Evolutionary conservation across 2,797 vertebrate genomes (phyloP).

Genomic region (Periparus ater): DNA sequence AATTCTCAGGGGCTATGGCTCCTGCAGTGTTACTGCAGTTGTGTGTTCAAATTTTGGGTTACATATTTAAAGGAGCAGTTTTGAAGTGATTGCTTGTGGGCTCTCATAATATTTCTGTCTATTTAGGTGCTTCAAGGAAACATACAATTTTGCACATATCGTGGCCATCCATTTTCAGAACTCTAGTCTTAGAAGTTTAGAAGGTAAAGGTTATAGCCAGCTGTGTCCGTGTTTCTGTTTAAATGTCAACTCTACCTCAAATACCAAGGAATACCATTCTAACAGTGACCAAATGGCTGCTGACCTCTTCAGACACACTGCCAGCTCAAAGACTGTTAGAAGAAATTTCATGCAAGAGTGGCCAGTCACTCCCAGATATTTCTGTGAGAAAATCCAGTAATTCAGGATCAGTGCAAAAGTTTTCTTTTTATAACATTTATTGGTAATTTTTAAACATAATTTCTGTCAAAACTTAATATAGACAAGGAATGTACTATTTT

Average conservation of each 20-base stretch:
- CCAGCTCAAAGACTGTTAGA: neutral
- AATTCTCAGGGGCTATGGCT: neutral
- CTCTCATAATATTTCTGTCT: neutral
- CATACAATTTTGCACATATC: neutral
- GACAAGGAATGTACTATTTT: neutral
- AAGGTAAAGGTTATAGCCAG: neutral
- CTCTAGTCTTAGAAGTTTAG: neutral
- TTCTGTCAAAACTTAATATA: accelerated
- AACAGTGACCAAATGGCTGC: neutral
- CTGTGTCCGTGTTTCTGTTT: neutral
- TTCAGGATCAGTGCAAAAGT: neutral
- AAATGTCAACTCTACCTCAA: neutral
- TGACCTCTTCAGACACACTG: neutral
- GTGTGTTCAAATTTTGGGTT: neutral
- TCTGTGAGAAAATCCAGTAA: neutral
- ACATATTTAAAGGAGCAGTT: neutral
- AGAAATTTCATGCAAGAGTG: neutral
- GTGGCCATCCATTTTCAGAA: neutral
- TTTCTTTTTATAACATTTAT: neutral
- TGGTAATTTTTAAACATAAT: neutral
- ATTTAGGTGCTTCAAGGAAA: neutral
- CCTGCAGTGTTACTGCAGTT: neutral
- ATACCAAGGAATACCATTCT: neutral
- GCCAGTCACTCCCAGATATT: neutral
- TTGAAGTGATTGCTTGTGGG: neutral